Evolutionary conservation across 1,140 invertebrate species (phyloP), one percentile per base, ranked within the genome.

Genomic region (Drosophila sproati): DNA sequence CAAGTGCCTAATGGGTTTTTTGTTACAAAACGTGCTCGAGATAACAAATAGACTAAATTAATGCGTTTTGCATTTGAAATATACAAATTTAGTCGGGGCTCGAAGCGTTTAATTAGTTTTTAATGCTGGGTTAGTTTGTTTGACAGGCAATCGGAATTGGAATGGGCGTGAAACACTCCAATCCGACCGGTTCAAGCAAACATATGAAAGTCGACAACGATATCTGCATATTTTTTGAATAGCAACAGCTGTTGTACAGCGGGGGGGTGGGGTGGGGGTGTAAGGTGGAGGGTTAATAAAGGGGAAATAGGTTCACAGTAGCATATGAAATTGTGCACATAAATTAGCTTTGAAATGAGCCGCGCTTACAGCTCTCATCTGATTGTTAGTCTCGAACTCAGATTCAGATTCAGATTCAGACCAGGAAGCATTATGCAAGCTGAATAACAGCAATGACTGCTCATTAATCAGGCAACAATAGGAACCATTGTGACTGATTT

Each of bases 1-100:
- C 83, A 88, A 88, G 83, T 85, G 83, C 70, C 85, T 88, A 89
- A 89, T 88, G 85, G 85, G 85, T 88, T 88, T 88, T 73, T 77
- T 77, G 80, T 88, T 88, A 88, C 83, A 88, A 85, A 88, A 88
- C 82, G 79, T 66, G 69, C 72, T 73, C 80, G 52, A 82, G 83
- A 87, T 88, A 88, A 87, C 80, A 80, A 88, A 86, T 79, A 69
- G 74, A 68, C 76, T 76, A 86, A 87, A 83, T 87, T 77, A 88
- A 76, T 87, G 83, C 77, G 57, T 79, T 76, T 83, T 77, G 77
- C 79, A 72, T 87, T 79, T 67, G 29, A 64, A 80, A 82, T 71
- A 47, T 41, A 55, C 37, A 63, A 56, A 45, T 54, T 67, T 28
- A 63, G 34, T 32, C 41, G 41, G 4, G 10, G 63, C 64, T 57